These are phyloP conservation scores for Drosophila rhopaloa DNA, from an alignment of 1,140 invertebrate genomes.

Conservation along the genomic window DNA sequence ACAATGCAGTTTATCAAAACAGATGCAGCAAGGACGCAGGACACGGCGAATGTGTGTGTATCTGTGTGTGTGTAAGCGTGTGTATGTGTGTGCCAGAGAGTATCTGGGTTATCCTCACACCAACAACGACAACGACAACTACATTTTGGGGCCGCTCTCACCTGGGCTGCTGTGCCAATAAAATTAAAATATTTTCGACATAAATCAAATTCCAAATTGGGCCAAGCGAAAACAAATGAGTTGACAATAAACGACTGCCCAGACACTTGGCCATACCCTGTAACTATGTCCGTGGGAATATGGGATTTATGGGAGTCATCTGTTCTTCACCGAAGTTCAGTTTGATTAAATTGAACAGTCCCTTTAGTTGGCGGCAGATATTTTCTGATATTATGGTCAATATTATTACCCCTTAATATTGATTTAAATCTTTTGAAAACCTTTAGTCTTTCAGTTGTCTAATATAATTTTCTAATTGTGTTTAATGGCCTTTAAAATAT, in stretches of 20 bases:
- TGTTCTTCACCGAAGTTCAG: background rate
- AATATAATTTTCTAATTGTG: too few species aligned
- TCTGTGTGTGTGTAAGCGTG: background rate
- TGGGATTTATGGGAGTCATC: background rate
- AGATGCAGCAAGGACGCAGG: conserved; percentile 43
- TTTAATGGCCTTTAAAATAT: too few species aligned
- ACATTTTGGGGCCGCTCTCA: conserved; percentile 19
- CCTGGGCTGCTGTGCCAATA: conserved; percentile 45
- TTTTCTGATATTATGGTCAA: too few species aligned
- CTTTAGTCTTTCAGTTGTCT: too few species aligned
- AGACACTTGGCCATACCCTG: conserved; percentile 12
- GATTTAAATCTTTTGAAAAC: too few species aligned
- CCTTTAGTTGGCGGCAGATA: too few species aligned
- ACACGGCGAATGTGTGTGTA: background rate
- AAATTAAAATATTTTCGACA: conserved; percentile 73
- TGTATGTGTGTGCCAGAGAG: conserved; percentile 9
- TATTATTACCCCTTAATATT: too few species aligned
- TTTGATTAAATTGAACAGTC: background rate
- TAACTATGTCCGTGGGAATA: background rate
- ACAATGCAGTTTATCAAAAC: conserved; percentile 54
- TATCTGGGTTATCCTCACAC: conserved; percentile 52
- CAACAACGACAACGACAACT: conserved; percentile 13
- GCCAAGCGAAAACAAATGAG: conserved; percentile 57
- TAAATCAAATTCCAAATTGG: conserved; percentile 72
- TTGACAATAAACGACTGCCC: conserved; percentile 49